Base-by-base conservation (phyloP, 2,113 vertebrate genomes). In the Pelobates fuscus region DNA sequence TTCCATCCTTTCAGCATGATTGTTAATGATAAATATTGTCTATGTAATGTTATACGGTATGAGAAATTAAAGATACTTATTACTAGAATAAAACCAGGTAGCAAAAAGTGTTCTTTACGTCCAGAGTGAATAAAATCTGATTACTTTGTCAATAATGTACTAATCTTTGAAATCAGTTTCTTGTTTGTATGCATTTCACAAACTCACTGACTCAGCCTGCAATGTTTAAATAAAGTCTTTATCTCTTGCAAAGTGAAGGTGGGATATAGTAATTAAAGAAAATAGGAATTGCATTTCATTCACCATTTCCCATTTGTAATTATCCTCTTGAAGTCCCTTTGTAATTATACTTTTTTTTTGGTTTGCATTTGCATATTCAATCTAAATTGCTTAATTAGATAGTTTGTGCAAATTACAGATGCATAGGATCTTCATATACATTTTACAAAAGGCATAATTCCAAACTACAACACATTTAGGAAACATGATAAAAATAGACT, bases 271-370 rank as follows among this genome's bases (percentile, higher is more conserved):
- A 67, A 77, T 77, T 77, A 77, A 77, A 77, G 64, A 68, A 77
- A 77, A 68, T 68, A 68, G 73, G 65, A 77, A 76, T 61, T 65
- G 49, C 37, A 77, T 68, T 77, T 68, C 54, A 77, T 77, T 77
- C 73, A 77, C 73, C 61, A 43, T 68, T 77, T 77, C 55, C 64
- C 65, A 68, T 77, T 67, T 77, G 64, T 68, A 77, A 77, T 77
- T 68, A 77, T 77, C 73, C 73, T 77, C 65, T 67, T 77, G 64
- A 68, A 77, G 65, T 77, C 73, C 73, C 55, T 68, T 77, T 77
- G 65, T 77, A 77, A 77, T 77, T 77, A 68, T 77, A 59, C 41
- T 52, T 77, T 74, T 74, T 65, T 75, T 67, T 61, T 61, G 11
- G 20, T 68, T 27, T 77, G 73, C 64, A 77, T 77, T 68, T 68